Base-by-base conservation (phyloP, 2,888 invertebrate species). In the Drosophila engyochracea region DNA sequence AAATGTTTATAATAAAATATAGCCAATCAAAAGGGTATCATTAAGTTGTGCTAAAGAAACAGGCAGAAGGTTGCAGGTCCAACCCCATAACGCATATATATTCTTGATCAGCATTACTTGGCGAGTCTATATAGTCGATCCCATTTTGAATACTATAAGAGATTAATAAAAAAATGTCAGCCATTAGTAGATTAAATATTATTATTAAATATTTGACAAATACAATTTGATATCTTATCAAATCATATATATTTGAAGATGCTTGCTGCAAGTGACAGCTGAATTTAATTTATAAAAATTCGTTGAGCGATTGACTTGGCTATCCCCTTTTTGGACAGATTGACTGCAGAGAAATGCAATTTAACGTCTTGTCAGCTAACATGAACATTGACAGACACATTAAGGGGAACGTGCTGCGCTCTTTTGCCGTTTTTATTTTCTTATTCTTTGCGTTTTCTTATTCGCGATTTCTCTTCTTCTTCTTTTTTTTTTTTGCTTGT, bases 291-390 rank as follows among this genome's bases (percentile, higher is more conserved):
- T 67, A 16, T 14, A 35, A n/a, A 44, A 31, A 44, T 44, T 30
- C 31, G 30, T 58, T 14, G 47, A 47, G 14, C 57, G 30, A 28
- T 57, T 57, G 37, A n/a, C 16, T 55, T 9, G 28, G 55, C 37
- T 37, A 39, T 12, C n/a, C 14, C 12, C 22, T 3, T 37, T 16
- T 55, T 16, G n/a, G 16, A 28, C 39, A 28, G 57, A 41, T 30
- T 30, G 58, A 57, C 44, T 58, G 41, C 58, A 30, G 28, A 31
- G 44, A 44, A 58, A 58, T 58, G 58, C 31, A 44, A 58, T 58
- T 58, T 58, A 58, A 58, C 22, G n/a, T 58, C 58, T 44, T 58
- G 58, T 44, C 58, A 22, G 57, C 67, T 58, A 70, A 69, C 69
- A 35, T 41, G 51, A 58, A 41, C 71, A 44, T 31, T 70, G 51